Evolutionary conservation across 2,888 invertebrate genomes (phyloP).

Genomic region (Argyresthia albistria): DNA sequence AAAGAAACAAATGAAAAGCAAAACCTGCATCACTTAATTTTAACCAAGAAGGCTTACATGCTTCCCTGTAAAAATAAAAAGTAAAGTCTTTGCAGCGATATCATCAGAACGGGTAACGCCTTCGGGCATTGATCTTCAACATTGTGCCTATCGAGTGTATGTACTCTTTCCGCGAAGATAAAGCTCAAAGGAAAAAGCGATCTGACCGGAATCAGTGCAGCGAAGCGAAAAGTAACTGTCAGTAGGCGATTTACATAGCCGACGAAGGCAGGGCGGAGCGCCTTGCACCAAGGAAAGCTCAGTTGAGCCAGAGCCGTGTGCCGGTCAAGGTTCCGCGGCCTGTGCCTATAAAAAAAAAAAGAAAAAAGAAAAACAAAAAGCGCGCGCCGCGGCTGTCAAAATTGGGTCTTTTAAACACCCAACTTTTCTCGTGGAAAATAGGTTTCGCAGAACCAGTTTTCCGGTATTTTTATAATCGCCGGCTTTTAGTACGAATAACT

Average conservation of each 20-base stretch:
- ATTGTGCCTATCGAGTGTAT: no score
- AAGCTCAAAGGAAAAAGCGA: background rate
- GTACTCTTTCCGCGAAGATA: background rate
- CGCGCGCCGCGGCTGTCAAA: conserved; percentile 56
- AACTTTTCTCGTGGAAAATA: conserved; percentile 2
- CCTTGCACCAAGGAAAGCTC: conserved; percentile 35
- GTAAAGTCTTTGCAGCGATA: no score
- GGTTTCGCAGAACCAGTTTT: conserved; percentile 8
- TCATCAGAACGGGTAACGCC: no score
- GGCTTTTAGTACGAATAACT: conserved; percentile 54
- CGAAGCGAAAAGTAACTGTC: conserved; percentile 66
- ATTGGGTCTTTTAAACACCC: conserved; percentile 20
- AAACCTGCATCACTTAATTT: no score
- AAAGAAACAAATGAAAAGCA: no score
- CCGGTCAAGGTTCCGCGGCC: conserved; percentile 36
- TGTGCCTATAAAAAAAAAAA: conserved; percentile 15
- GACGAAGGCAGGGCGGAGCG: conserved; percentile 29
- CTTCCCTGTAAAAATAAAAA: no score
- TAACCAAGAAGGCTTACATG: no score
- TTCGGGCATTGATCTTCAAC: no score
- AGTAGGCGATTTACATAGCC: conserved; percentile 57
- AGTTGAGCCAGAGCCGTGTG: conserved; percentile 56
- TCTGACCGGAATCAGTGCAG: conserved; percentile 48
- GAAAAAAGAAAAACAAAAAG: conserved; percentile 42
- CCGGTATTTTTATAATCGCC: conserved; percentile 30